Conservation (phyloP, 1,140 invertebrate species). For the Bombus difficillimus region DNA sequence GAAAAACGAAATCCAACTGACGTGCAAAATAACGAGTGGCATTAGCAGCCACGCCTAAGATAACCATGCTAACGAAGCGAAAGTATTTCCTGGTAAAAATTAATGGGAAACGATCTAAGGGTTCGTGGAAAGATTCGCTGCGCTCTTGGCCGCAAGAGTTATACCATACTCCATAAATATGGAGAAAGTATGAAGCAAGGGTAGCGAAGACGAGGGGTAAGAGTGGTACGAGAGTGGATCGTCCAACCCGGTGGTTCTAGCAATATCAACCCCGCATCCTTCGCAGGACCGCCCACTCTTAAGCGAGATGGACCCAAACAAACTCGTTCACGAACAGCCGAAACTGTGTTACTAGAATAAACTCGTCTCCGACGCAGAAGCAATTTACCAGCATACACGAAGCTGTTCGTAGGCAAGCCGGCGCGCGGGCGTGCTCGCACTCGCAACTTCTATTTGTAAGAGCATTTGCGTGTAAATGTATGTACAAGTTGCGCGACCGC, state of each 20-base stretch:
- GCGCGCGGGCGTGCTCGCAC: not conserved
- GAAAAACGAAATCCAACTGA: not conserved
- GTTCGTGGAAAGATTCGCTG: not conserved
- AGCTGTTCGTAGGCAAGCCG: not conserved
- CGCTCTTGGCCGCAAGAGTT: not conserved
- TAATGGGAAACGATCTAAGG: not conserved
- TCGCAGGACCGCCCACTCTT: constrained; percentile 70
- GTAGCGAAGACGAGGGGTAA: not conserved
- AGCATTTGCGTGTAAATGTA: constrained; percentile 27
- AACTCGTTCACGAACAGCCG: constrained; percentile 66
- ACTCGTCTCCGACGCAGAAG: constrained; percentile 57
- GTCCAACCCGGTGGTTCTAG: constrained; percentile 45
- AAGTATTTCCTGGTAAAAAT: not conserved
- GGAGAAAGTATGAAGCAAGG: constrained; percentile 11
- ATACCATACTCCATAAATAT: not conserved
- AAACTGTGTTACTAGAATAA: constrained; percentile 79
- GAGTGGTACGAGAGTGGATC: constrained; percentile 54
- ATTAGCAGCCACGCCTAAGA: not conserved
- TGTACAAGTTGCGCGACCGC: constrained; percentile 17
- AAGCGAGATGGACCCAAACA: constrained; percentile 75
- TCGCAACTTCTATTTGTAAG: constrained; percentile 31
- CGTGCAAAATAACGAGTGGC: not conserved
- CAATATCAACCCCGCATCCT: constrained; percentile 62
- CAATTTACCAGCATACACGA: constrained; percentile 52
- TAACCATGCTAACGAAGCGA: not conserved